Conservation (phyloP, 2,113 vertebrate genomes). For the Ammodytes dubius region DNA sequence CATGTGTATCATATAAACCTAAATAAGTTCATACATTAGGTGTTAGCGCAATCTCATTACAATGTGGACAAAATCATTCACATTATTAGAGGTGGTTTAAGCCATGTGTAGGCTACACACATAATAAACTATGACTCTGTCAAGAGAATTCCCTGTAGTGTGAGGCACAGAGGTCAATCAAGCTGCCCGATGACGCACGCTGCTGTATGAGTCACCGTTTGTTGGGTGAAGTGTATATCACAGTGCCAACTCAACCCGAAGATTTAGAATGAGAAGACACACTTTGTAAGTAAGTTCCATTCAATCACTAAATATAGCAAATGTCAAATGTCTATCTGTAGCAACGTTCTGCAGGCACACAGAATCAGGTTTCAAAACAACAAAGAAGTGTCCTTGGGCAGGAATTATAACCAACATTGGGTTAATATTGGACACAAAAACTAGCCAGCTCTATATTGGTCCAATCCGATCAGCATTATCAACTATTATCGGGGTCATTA, state of each 20-base stretch:
- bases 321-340: background rate
- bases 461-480: background rate
- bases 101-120: background rate
- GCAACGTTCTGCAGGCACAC: background rate
- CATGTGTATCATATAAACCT: background rate
- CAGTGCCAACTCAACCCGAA: background rate
- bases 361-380: background rate
- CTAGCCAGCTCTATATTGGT: too few relatives aligned
- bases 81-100: background rate
- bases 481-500: background rate
- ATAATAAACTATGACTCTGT: background rate
- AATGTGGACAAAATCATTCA: background rate
- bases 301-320: background rate
- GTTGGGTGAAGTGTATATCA: background rate
- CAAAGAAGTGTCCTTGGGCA: background rate
- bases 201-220: slow-evolving; percentile 5
- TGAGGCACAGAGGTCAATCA: background rate
- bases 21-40: background rate
- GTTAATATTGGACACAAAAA: too few relatives aligned
- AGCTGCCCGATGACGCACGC: background rate
- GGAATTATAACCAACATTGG: too few relatives aligned
- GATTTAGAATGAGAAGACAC: background rate
- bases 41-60: background rate
- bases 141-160: background rate
- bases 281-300: background rate